phyloP scores from a whole-genome alignment of 2,113 vertebrate genomes.

The Spermophilus dauricus region DNA sequence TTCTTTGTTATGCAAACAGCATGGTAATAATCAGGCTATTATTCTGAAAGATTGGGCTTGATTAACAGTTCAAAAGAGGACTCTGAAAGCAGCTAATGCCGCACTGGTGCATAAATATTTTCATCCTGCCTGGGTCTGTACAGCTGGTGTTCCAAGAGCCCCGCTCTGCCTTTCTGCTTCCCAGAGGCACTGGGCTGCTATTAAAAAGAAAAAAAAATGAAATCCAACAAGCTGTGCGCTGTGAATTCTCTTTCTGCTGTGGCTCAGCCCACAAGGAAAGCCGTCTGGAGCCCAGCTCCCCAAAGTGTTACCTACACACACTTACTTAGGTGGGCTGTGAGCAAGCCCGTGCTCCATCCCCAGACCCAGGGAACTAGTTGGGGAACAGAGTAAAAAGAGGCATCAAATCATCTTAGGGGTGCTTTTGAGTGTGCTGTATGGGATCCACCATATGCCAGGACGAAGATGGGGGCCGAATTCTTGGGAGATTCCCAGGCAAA shows the following conservation, averaged over 20 bases:
- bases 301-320: not conserved
- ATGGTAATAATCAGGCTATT: slow-evolving; percentile 89
- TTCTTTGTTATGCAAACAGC: slow-evolving; percentile 91
- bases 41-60: slow-evolving; percentile 89
- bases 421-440: not conserved
- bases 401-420: not conserved
- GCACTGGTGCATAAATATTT: slow-evolving; percentile 72
- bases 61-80: slow-evolving; percentile 91
- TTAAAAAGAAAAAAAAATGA: not conserved
- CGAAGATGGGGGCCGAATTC: not conserved
- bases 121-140: slow-evolving; percentile 55
- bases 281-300: not conserved
- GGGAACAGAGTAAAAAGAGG: too few species aligned
- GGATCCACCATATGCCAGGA: not conserved
- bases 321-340: not conserved
- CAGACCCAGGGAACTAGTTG: not conserved
- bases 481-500: not conserved
- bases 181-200: not conserved
- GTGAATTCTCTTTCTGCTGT: not conserved
- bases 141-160: slow-evolving; percentile 50
- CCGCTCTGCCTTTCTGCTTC: not conserved
- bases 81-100: slow-evolving; percentile 68
- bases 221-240: not conserved
- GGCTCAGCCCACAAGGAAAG: not conserved
- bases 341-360: too few species aligned